Evolutionary conservation across 2,113 vertebrate genomes (phyloP).

Genomic region (Embiotoca jacksoni): DNA sequence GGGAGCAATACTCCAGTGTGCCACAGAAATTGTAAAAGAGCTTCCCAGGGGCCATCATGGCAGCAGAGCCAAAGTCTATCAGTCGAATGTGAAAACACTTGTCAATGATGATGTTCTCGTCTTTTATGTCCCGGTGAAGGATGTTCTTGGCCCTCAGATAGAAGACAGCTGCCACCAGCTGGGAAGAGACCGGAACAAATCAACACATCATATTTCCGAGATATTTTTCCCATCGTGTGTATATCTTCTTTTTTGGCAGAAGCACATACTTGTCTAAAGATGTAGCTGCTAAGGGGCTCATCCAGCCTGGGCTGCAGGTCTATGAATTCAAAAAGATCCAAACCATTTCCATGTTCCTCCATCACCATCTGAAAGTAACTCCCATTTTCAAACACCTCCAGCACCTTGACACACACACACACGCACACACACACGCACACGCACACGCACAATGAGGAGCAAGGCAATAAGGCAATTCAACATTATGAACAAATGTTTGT

Average conservation of each 20-base stretch:
- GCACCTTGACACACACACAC: conserved; percentile 78
- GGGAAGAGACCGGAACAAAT: conserved; percentile 16
- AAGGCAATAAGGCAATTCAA: not conserved
- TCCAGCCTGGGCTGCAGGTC: conserved; percentile 91
- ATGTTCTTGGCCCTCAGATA: conserved; percentile 88
- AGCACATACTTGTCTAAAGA: conserved; percentile 93
- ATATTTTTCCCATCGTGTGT: not conserved
- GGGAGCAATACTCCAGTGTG: conserved; percentile 95
- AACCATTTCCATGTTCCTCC: conserved; percentile 93
- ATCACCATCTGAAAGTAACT: conserved; percentile 95
- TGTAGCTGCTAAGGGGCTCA: conserved; percentile 92
- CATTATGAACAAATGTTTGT: not conserved
- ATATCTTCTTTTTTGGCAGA: not conserved
- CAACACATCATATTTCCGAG: not conserved
- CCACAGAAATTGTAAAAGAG: conserved; percentile 94
- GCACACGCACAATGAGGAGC: not conserved
- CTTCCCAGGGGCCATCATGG: conserved; percentile 87
- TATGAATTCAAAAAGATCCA: conserved; percentile 96
- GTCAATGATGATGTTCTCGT: conserved; percentile 95
- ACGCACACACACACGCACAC: not conserved
- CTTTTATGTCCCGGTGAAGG: conserved; percentile 95
- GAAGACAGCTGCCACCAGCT: conserved; percentile 92
- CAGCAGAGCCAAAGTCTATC: conserved; percentile 94
- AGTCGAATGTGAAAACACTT: conserved; percentile 91
- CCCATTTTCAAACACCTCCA: conserved; percentile 94